A percentile compares a stretch with the other conserved stretches of the same genome.
phyloP scores from a whole-genome alignment of 2,888 invertebrate genomes.

The Scotopteryx bipunctaria region DNA sequence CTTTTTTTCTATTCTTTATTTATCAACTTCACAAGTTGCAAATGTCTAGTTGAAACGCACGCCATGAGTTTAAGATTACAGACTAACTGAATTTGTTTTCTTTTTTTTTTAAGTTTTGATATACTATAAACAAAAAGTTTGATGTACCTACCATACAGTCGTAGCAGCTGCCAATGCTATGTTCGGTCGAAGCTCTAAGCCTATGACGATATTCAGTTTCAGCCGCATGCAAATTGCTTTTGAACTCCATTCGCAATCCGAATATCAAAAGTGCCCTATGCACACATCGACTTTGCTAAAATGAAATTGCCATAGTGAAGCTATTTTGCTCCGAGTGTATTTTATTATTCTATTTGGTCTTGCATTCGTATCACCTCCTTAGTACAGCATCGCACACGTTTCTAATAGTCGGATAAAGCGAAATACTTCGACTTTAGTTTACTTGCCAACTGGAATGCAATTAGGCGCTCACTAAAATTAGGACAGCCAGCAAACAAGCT shows the following conservation, averaged over 20 bases:
- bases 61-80: too few relatives aligned
- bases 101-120: too few relatives aligned
- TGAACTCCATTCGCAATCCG: neutral
- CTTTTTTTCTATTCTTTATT: too few relatives aligned
- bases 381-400: slow-evolving; percentile 13
- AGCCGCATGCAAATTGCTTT: neutral
- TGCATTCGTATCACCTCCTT: neutral
- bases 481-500: slow-evolving; percentile 26
- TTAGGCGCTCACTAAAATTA: slow-evolving; percentile 29
- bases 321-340: too few relatives aligned
- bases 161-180: too few relatives aligned
- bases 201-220: neutral
- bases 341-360: neutral
- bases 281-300: neutral
- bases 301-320: neutral
- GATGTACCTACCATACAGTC: too few relatives aligned
- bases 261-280: neutral
- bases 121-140: too few relatives aligned
- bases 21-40: too few relatives aligned
- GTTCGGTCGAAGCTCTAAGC: too few relatives aligned
- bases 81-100: too few relatives aligned
- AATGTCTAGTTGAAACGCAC: too few relatives aligned
- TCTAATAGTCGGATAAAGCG: slow-evolving; percentile 18
- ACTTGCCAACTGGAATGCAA: slow-evolving; percentile 35
- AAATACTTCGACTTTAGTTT: slow-evolving; percentile 21